These are phyloP conservation scores for Sebastes trivittatus DNA, from an alignment of 2,797 vertebrate species.

Conservation along the genomic window DNA sequence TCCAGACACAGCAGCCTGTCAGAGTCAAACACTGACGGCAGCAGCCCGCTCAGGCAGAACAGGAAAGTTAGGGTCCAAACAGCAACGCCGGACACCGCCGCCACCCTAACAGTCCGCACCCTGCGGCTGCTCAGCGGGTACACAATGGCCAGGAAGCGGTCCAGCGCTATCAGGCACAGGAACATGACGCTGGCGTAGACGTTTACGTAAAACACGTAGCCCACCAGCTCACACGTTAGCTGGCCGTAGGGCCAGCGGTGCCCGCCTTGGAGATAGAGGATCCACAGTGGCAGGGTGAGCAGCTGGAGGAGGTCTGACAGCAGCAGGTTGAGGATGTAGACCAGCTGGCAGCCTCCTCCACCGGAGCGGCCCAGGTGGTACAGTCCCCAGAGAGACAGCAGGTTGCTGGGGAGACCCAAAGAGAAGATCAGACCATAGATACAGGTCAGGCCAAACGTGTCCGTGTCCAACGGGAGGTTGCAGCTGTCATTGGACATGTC, in stretches of 20 bases:
- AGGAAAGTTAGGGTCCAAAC: slow-evolving; percentile 83
- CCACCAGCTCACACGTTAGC: slow-evolving; percentile 81
- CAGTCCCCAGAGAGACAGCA: slow-evolving; percentile 85
- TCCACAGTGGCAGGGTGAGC: slow-evolving; percentile 85
- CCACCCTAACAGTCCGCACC: slow-evolving; percentile 77
- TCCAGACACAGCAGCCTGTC: slow-evolving; percentile 78
- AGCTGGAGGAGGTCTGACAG: slow-evolving; percentile 85
- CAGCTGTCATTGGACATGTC: slow-evolving; percentile 81
- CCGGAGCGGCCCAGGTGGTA: slow-evolving; percentile 81
- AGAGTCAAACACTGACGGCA: slow-evolving; percentile 80
- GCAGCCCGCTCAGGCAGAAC: slow-evolving; percentile 81
- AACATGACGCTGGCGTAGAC: slow-evolving; percentile 85
- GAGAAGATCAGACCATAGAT: slow-evolving; percentile 84
- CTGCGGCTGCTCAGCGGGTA: slow-evolving; percentile 82
- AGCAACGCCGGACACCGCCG: slow-evolving; percentile 63
- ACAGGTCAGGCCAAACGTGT: slow-evolving; percentile 79
- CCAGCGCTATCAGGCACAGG: slow-evolving; percentile 83
- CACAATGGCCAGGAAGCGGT: slow-evolving; percentile 85
- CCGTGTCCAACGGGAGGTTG: slow-evolving; percentile 78
- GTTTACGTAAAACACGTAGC: slow-evolving; percentile 84
- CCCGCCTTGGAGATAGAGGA: slow-evolving; percentile 77
- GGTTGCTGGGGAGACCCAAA: slow-evolving; percentile 84
- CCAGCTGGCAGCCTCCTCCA: slow-evolving; percentile 80
- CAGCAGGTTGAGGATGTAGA: slow-evolving; percentile 84
- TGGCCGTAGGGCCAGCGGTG: slow-evolving; percentile 79